These are phyloP conservation scores for Sclerodermus sp. DNA, from an alignment of 2,888 invertebrate genomes.

Conservation along the genomic window DNA sequence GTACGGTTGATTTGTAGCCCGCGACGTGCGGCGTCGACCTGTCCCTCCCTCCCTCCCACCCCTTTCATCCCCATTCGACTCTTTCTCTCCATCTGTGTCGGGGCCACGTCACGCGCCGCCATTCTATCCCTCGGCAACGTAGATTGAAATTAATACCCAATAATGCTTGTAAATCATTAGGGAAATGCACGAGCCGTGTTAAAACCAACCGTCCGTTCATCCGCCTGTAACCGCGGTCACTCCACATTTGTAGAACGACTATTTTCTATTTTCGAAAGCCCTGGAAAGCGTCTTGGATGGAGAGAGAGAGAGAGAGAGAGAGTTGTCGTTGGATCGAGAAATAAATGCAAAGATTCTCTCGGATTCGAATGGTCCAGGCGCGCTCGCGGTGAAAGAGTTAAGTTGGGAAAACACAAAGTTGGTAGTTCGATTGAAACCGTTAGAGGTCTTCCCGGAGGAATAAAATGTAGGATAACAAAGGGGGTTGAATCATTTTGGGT, in stretches of 20 bases:
- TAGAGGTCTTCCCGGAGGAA: too few species aligned
- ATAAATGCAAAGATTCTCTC: too few species aligned
- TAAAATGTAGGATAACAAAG: too few species aligned
- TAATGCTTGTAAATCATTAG: slow-evolving; percentile 57
- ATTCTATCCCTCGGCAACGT: slow-evolving; percentile 43
- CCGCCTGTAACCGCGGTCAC: slow-evolving; percentile 31
- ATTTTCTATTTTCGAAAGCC: too few species aligned
- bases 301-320: too few species aligned
- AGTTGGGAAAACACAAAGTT: too few species aligned
- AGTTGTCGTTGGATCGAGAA: too few species aligned
- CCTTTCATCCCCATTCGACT: slow-evolving; percentile 17
- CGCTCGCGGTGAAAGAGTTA: too few species aligned
- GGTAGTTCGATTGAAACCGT: too few species aligned
- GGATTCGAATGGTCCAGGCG: too few species aligned
- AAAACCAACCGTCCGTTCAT: slow-evolving; percentile 40
- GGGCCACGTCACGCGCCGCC: slow-evolving; percentile 33
- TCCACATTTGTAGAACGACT: slow-evolving; percentile 24
- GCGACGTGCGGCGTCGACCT: slow-evolving; percentile 53
- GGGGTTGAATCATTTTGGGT: background rate
- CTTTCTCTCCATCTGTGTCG: slow-evolving; percentile 36
- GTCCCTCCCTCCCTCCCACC: slow-evolving; percentile 33
- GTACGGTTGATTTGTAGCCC: slow-evolving; percentile 56
- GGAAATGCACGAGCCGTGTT: slow-evolving; percentile 48
- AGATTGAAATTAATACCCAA: slow-evolving; percentile 58
- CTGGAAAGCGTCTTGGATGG: too few species aligned